Evolutionary conservation across 2,888 invertebrate genomes (phyloP), one percentile per base, ranked within the genome.

Genomic region (Amitus sp.): DNA sequence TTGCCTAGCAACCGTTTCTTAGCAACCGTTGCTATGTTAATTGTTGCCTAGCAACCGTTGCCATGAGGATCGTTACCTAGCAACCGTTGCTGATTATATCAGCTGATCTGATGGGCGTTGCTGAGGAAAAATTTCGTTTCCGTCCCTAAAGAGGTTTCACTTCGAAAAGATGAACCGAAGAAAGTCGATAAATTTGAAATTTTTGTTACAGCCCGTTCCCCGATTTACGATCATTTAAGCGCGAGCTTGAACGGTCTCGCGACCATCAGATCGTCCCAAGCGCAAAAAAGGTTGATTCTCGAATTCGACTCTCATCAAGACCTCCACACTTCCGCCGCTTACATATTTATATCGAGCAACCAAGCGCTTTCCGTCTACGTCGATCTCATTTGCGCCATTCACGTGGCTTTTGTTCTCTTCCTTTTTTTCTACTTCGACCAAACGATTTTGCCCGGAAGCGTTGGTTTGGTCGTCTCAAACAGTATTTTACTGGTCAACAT

Each of bases 161-260:
- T n/a, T n/a, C n/a, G n/a, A n/a, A n/a, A n/a, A n/a, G n/a, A n/a
- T n/a, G n/a, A n/a, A n/a, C n/a, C n/a, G n/a, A n/a, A n/a, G n/a
- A n/a, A n/a, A n/a, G n/a, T n/a, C n/a, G n/a, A n/a, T n/a, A n/a
- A n/a, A n/a, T n/a, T n/a, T n/a, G n/a, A n/a, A n/a, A n/a, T n/a
- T n/a, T n/a, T n/a, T n/a, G n/a, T 52, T 80, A 42, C 84, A 94
- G 94, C 95, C 63, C 90, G 96, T 58, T 96, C 96, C 72, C 98
- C 98, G 0, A 94, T 98, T 10, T 98, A 96, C 83, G 92, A 94
- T 2, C 96, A 97, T 78, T 84, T 98, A 73, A 94, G 91, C 75
- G 93, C 95, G 15, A 90, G 95, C 0, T 84, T 98, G 3, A 92
- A 93, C 78, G 98, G 98, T 0, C 85, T 98, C 59, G 89, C 94